Percentiles rank a stretch among this genome's conserved stretches.
phyloP scores from a whole-genome alignment of 2,113 vertebrate species.

The Bungarus multicinctus region DNA sequence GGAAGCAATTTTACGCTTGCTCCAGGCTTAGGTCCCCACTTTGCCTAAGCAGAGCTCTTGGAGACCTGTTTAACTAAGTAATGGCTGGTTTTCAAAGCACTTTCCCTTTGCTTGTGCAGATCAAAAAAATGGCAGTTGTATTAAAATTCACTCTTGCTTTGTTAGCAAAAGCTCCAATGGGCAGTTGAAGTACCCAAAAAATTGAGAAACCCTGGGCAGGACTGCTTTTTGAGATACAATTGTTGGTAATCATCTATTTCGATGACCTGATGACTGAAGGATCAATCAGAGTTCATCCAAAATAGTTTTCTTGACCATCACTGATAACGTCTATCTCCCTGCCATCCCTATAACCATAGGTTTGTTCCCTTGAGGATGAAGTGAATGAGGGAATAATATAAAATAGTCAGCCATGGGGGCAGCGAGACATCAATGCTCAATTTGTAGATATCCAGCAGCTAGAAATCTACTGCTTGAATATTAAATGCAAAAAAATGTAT shows the following conservation, averaged over 20 bases:
- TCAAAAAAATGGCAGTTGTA: not conserved
- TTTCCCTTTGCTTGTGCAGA: not conserved
- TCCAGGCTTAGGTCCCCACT: not conserved
- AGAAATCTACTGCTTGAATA: not conserved
- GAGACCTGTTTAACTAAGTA: not conserved
- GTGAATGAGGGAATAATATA: not conserved
- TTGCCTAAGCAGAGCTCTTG: not conserved
- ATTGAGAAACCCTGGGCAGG: too few relatives aligned
- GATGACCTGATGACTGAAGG: not conserved
- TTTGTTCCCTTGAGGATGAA: not conserved
- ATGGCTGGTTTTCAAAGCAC: not conserved
- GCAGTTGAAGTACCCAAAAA: not conserved
- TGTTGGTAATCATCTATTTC: not conserved
- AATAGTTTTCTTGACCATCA: not conserved
- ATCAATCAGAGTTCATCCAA: not conserved
- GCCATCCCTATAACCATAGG: too few relatives aligned
- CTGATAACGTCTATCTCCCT: not conserved
- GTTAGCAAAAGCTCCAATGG: too few relatives aligned
- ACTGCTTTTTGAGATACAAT: not conserved
- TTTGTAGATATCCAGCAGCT: not conserved
- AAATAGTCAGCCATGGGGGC: not conserved
- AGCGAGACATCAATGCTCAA: not conserved
- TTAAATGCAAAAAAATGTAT: not conserved
- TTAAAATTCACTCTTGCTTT: not conserved
- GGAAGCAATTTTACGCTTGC: not conserved